These are phyloP conservation scores for Drosophila imparisetae DNA, from an alignment of 2,888 invertebrate species.

Conservation along the genomic window DNA sequence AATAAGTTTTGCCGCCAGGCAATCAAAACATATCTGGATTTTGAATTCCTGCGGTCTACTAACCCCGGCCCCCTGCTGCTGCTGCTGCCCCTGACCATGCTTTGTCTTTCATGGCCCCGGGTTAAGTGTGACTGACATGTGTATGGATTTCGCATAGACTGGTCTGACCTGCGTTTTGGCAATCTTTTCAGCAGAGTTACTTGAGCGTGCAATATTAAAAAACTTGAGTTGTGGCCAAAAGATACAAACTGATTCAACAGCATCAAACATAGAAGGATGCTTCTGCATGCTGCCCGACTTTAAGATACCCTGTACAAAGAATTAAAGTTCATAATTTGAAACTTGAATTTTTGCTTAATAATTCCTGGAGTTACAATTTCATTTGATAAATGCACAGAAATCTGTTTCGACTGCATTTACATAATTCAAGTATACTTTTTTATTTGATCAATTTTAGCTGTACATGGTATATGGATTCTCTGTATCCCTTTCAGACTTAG, in stretches of 20 bases:
- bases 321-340: accelerated
- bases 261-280: background rate
- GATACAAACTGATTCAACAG: constrained; percentile 22
- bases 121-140: constrained; percentile 80
- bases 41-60: constrained; percentile 50
- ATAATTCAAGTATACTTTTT: background rate
- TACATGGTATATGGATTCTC: background rate
- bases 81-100: background rate
- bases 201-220: constrained; percentile 70
- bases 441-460: background rate
- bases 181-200: constrained; percentile 60
- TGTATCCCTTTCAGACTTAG: background rate
- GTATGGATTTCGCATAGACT: constrained; percentile 65
- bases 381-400: background rate
- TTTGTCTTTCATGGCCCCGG: constrained; percentile 49
- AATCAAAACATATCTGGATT: constrained; percentile 71
- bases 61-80: constrained; percentile 17
- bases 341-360: background rate
- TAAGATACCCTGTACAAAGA: background rate
- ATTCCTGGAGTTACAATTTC: accelerated
- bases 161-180: constrained; percentile 40
- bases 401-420: background rate
- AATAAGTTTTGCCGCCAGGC: constrained; percentile 74
- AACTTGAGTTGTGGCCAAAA: constrained; percentile 16
- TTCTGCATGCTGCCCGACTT: background rate